Percentiles rank a stretch among this genome's conserved stretches.
These are phyloP conservation scores for Procambarus virginalis DNA, from an alignment of 1,140 invertebrate species.

Conservation along the genomic window DNA sequence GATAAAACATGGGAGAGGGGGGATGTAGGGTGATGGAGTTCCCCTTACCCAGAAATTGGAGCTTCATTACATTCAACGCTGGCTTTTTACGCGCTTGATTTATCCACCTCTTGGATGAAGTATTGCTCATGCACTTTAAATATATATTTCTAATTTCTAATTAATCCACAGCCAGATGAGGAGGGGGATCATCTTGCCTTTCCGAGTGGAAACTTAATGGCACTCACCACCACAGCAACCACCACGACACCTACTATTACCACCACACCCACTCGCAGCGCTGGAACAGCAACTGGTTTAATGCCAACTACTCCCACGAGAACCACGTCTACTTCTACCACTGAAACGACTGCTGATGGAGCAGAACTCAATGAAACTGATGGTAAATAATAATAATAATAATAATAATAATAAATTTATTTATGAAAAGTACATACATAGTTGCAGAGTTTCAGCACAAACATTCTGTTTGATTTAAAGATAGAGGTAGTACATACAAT, in stretches of 20 bases:
- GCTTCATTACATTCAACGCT: no score
- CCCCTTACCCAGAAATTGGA: no score
- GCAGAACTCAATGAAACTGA: conserved; percentile 18
- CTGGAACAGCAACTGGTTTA: neutral
- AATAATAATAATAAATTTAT: no score
- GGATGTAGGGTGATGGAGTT: no score
- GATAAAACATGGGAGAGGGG: no score
- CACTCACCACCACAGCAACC: conserved; percentile 26
- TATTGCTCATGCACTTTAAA: no score
- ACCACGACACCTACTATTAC: conserved; percentile 16
- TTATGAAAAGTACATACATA: no score
- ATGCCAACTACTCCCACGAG: conserved; percentile 3
- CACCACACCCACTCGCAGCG: conserved; percentile 9
- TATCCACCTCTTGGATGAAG: no score
- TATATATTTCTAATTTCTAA: neutral
- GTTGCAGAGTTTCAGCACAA: no score
- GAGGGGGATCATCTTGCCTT: neutral
- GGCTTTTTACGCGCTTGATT: no score
- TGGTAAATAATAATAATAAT: conserved; percentile 1
- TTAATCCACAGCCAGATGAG: conserved; percentile 32
- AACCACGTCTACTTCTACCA: neutral
- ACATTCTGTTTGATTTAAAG: no score
- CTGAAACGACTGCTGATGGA: conserved; percentile 13
- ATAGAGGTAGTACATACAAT: no score
- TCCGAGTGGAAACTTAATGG: conserved; percentile 10